Evolutionary conservation across 1,140 invertebrate genomes (phyloP).

Genomic region (Drosophila sechellia): DNA sequence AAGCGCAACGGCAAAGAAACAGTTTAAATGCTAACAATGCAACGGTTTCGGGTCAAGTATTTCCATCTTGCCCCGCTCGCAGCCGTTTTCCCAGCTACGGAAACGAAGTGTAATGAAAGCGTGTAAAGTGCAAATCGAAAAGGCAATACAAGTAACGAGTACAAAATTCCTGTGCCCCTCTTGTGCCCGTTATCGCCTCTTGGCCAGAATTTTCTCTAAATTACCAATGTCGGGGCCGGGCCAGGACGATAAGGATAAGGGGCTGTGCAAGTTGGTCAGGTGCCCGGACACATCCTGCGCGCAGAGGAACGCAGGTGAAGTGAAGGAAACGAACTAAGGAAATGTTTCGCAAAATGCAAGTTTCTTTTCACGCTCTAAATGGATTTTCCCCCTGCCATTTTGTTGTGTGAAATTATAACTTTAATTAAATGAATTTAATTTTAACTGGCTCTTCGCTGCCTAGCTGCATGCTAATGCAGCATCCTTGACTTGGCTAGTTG

Average conservation of each 20-base stretch:
- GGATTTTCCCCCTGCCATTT: slow-evolving; percentile 9
- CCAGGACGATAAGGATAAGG: slow-evolving; percentile 56
- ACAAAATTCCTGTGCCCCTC: slow-evolving; percentile 38
- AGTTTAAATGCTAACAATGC: slow-evolving; percentile 73
- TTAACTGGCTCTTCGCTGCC: slow-evolving; percentile 34
- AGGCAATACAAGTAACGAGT: slow-evolving; percentile 76
- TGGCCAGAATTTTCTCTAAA: slow-evolving; percentile 56
- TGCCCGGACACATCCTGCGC: slow-evolving; percentile 57
- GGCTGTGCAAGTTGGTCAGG: slow-evolving; percentile 19
- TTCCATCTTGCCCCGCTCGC: slow-evolving; percentile 33
- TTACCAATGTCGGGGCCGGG: slow-evolving; percentile 69
- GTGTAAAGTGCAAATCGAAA: slow-evolving; percentile 82
- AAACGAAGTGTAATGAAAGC: slow-evolving; percentile 82
- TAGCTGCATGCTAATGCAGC: slow-evolving; percentile 25
- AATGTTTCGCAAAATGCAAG: slow-evolving; percentile 51
- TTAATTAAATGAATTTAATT: slow-evolving; percentile 78
- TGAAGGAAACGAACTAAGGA: slow-evolving; percentile 45
- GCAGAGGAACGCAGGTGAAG: slow-evolving; percentile 19
- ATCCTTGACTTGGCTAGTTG: slow-evolving; percentile 36
- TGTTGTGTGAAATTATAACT: slow-evolving; percentile 65
- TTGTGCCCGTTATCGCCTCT: background rate
- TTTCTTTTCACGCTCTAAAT: slow-evolving; percentile 48
- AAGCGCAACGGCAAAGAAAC: slow-evolving; percentile 55
- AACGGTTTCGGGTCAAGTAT: slow-evolving; percentile 62
- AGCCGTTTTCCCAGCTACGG: slow-evolving; percentile 46